A percentile compares a stretch with the other conserved stretches of the same genome.
Conservation (phyloP, 1,140 invertebrate genomes). For the Ceratosolen fusciceps region DNA sequence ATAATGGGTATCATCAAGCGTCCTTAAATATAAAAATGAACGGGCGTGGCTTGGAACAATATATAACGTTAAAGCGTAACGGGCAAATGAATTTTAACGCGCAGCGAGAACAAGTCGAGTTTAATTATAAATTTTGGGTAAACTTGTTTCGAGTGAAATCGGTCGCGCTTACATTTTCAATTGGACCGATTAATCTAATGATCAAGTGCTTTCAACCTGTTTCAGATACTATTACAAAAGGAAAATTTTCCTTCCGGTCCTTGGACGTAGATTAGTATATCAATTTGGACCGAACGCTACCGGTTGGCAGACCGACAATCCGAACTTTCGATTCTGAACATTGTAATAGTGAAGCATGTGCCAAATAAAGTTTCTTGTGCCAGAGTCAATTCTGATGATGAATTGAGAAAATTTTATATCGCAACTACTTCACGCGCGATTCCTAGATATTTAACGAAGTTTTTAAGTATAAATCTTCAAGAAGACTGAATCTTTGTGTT, state of each 20-base stretch:
- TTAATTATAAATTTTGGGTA: no score
- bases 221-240: conserved; percentile 89
- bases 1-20: no score
- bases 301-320: conserved; percentile 80
- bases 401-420: conserved; percentile 26
- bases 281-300: conserved; percentile 87
- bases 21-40: no score
- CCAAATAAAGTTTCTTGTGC: conserved; percentile 36
- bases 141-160: no score
- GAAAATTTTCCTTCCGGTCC: conserved; percentile 84
- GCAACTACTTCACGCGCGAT: conserved; percentile 1
- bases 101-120: no score
- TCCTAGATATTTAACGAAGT: conserved; percentile 9
- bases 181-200: no score
- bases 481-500: conserved; percentile 41
- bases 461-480: conserved; percentile 36
- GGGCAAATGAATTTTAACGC: no score
- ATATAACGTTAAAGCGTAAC: no score
- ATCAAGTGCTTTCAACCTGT: no score
- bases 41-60: no score
- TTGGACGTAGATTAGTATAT: conserved; percentile 87
- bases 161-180: no score
- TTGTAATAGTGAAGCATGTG: conserved; percentile 26
- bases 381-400: conserved; percentile 41
- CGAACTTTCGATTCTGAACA: conserved; percentile 73